Conservation (phyloP, 1,140 invertebrate genomes). For the Holcopasites calliopsidis region DNA sequence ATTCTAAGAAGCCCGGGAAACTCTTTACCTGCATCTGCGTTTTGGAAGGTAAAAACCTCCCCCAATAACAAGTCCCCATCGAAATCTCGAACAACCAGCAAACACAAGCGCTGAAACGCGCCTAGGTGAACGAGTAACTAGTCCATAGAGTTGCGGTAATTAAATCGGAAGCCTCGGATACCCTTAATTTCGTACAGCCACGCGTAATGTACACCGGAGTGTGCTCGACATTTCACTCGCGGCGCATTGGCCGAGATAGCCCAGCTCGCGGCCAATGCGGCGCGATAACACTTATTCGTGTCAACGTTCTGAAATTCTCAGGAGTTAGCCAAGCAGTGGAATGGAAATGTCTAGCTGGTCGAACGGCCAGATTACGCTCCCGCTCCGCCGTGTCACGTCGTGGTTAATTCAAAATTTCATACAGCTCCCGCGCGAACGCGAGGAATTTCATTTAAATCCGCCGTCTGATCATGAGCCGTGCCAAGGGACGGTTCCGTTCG, state of each 20-base stretch:
- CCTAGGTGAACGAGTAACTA: not conserved
- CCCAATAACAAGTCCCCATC: not conserved
- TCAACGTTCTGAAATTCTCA: slow-evolving; percentile 25
- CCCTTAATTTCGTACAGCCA: not conserved
- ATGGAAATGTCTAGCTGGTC: slow-evolving; percentile 21
- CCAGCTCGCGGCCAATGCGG: not conserved
- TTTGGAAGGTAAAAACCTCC: no score
- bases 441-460: slow-evolving; percentile 42
- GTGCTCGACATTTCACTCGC: not conserved
- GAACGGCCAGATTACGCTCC: slow-evolving; percentile 3
- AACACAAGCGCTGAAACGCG: not conserved
- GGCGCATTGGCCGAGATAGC: not conserved
- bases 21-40: no score
- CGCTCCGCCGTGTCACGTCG: slow-evolving; percentile 35
- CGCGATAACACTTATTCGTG: slow-evolving; percentile 19
- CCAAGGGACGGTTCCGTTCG: no score
- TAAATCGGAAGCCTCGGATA: not conserved
- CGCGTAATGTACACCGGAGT: not conserved
- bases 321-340: not conserved
- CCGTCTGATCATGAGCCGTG: no score
- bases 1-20: no score
- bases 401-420: slow-evolving; percentile 54
- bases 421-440: slow-evolving; percentile 14
- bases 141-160: not conserved
- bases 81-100: not conserved